phyloP scores from a whole-genome alignment of 1,140 invertebrate species.

The Bemisia tabaci region DNA sequence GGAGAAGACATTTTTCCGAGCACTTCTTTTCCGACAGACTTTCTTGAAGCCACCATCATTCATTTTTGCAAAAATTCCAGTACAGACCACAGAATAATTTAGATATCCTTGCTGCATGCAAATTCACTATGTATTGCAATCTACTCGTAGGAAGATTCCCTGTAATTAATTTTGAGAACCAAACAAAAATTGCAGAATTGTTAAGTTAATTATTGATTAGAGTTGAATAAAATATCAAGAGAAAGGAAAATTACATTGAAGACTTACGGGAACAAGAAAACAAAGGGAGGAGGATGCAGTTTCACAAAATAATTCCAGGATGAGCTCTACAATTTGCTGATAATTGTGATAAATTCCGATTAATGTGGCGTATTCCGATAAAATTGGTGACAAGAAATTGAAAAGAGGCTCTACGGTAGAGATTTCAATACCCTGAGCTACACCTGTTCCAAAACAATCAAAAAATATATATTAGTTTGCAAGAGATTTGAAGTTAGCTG shows the following conservation, averaged over 20 bases:
- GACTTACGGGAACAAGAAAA: conserved; percentile 41
- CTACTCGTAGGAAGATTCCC: too few relatives aligned
- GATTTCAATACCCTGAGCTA: conserved; percentile 42
- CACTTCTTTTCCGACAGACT: too few relatives aligned
- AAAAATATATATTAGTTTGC: too few relatives aligned
- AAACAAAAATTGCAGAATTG: too few relatives aligned
- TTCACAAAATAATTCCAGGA: conserved; percentile 60
- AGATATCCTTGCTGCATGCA: background rate
- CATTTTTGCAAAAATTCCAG: background rate
- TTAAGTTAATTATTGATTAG: too few relatives aligned
- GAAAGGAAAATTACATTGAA: background rate
- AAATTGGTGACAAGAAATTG: conserved; percentile 43
- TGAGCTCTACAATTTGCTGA: conserved; percentile 59
- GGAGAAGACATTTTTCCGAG: too few relatives aligned
- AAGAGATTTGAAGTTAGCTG: too few relatives aligned
- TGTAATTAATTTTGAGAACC: too few relatives aligned
- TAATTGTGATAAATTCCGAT: conserved; percentile 68
- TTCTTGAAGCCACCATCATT: too few relatives aligned
- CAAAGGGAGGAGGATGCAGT: conserved; percentile 52
- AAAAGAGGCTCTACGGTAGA: conserved; percentile 45
- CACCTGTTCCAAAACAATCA: conserved; percentile 30
- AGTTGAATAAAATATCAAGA: conserved; percentile 9
- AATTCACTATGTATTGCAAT: too few relatives aligned
- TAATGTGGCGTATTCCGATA: conserved; percentile 49
- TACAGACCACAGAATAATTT: conserved; percentile 1